Conservation (phyloP, 2,797 vertebrate species). For the Chromobotia macracanthus region DNA sequence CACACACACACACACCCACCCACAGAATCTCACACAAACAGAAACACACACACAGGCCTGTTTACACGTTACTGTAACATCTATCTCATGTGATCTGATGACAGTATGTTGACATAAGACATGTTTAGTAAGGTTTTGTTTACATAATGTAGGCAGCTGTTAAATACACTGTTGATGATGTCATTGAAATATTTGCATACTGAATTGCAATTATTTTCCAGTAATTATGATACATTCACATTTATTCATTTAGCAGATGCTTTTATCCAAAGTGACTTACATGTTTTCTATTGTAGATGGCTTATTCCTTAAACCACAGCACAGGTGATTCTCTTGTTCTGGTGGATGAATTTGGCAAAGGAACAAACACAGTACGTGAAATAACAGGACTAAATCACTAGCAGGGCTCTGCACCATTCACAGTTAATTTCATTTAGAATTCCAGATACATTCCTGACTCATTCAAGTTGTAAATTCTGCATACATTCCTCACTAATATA, state of each 20-base stretch:
- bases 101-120: no score
- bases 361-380: constrained; percentile 89
- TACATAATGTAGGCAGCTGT: no score
- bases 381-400: background rate
- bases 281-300: constrained; percentile 77
- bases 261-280: no score
- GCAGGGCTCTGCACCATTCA: no score
- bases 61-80: background rate
- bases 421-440: background rate
- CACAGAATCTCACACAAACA: background rate
- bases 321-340: constrained; percentile 90
- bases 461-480: background rate
- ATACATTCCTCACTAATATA: background rate
- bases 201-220: no score
- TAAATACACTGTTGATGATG: background rate
- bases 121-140: no score
- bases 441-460: no score
- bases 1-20: constrained; percentile 4
- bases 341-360: constrained; percentile 98
- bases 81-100: no score
- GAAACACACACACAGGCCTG: constrained; percentile 18
- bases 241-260: no score
- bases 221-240: no score
- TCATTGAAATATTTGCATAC: background rate
- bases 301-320: constrained; percentile 89